These are phyloP conservation scores for Tauraco hartlaubi DNA, from an alignment of 2,797 vertebrate genomes.

Conservation along the genomic window DNA sequence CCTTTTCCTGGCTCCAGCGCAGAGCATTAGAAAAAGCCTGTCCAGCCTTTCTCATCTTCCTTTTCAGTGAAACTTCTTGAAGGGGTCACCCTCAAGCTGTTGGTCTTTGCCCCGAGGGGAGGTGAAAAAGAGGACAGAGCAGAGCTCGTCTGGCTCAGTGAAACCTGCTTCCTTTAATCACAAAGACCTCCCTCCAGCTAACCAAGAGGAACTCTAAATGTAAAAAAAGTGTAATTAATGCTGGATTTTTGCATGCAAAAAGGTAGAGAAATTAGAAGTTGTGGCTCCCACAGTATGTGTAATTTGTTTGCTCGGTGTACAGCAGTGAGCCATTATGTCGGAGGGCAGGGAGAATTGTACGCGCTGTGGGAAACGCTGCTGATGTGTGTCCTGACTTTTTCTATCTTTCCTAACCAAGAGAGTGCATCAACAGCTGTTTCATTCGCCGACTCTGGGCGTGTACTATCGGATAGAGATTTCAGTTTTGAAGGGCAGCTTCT, in stretches of 20 bases:
- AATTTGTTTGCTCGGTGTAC: conserved; percentile 42
- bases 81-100: conserved; percentile 74
- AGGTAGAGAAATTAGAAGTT: conserved; percentile 47
- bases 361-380: conserved; percentile 39
- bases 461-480: not conserved
- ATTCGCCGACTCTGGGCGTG: not conserved
- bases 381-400: conserved; percentile 11
- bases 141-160: conserved; percentile 56
- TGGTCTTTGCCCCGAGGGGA: conserved; percentile 75
- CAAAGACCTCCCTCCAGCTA: conserved; percentile 65
- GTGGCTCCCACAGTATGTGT: conserved; percentile 51
- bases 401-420: not conserved
- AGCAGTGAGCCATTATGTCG: not conserved
- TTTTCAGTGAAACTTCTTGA: conserved; percentile 58
- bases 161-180: conserved; percentile 73
- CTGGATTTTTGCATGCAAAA: conserved; percentile 54
- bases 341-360: conserved; percentile 4
- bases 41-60: conserved; percentile 68
- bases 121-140: conserved; percentile 80
- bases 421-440: not conserved
- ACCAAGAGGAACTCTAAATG: not conserved
- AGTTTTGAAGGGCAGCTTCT: not conserved
- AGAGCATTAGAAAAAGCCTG: conserved; percentile 59
- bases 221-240: conserved; percentile 45
- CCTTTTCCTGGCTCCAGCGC: conserved; percentile 60